Conservation (phyloP, 2,888 invertebrate species). For the Balanococcus diminutus region DNA sequence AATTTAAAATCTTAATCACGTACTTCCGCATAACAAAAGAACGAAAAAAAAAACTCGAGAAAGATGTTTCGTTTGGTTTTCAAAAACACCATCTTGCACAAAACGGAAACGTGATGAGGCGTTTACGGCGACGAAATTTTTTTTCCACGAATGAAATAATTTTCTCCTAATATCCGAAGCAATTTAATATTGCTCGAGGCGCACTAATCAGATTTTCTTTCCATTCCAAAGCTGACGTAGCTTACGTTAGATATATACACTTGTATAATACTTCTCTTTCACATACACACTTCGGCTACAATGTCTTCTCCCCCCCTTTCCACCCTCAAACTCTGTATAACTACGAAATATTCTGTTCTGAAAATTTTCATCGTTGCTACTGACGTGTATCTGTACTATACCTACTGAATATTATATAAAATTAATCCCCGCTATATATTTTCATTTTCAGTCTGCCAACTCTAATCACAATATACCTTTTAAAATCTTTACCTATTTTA, state of each 20-base stretch:
- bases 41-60: not conserved
- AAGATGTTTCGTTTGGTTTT: constrained; percentile 2
- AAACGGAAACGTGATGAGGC: constrained; percentile 13
- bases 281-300: not conserved
- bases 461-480: not conserved
- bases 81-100: not conserved
- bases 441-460: not conserved
- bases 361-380: not conserved
- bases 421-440: not conserved
- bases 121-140: not conserved
- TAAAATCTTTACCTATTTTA: not conserved
- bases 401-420: not conserved
- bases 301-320: not conserved
- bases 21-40: constrained; percentile 26
- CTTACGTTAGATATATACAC: not conserved
- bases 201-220: not conserved
- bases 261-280: not conserved
- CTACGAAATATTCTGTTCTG: not conserved
- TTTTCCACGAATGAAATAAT: not conserved
- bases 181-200: not conserved
- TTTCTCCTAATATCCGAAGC: not conserved
- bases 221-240: not conserved
- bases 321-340: not conserved
- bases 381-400: not conserved
- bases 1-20: constrained; percentile 24